phyloP scores from a whole-genome alignment of 2,888 invertebrate genomes.

The Agrotis exclamationis region DNA sequence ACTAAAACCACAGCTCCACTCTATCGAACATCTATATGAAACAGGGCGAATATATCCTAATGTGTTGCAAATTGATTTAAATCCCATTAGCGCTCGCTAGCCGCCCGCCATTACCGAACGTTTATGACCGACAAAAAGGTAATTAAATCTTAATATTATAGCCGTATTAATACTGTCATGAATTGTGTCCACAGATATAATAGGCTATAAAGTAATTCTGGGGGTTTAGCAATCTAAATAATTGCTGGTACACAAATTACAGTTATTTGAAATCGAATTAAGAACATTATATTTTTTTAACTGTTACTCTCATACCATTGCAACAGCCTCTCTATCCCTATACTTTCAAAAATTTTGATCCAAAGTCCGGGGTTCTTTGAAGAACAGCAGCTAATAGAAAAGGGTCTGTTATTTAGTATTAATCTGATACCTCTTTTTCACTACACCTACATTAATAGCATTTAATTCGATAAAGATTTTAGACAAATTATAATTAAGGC shows the following conservation, averaged over 20 bases:
- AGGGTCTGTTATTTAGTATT: too few relatives aligned
- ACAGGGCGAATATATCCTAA: slow-evolving; percentile 31
- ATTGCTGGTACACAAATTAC: neutral
- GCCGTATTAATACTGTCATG: slow-evolving; percentile 33
- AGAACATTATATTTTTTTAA: too few relatives aligned
- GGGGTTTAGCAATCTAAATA: slow-evolving; percentile 9
- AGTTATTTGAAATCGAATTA: too few relatives aligned
- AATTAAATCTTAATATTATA: slow-evolving; percentile 61
- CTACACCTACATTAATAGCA: too few relatives aligned
- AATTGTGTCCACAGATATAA: slow-evolving; percentile 24
- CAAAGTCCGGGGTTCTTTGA: too few relatives aligned
- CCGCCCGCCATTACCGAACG: slow-evolving; percentile 38
- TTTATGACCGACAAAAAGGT: slow-evolving; percentile 60
- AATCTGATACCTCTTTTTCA: too few relatives aligned
- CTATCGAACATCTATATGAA: neutral
- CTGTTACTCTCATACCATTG: too few relatives aligned
- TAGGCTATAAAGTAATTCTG: slow-evolving; percentile 1
- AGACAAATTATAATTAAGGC: too few relatives aligned
- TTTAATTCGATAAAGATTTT: too few relatives aligned
- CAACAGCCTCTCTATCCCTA: too few relatives aligned
- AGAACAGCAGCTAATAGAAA: too few relatives aligned
- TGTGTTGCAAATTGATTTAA: slow-evolving; percentile 62
- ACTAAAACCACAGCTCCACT: slow-evolving; percentile 3
- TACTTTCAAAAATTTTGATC: too few relatives aligned
- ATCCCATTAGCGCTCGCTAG: slow-evolving; percentile 48